Conservation (phyloP, 2,888 invertebrate genomes). For the Polymixis lichenea region DNA sequence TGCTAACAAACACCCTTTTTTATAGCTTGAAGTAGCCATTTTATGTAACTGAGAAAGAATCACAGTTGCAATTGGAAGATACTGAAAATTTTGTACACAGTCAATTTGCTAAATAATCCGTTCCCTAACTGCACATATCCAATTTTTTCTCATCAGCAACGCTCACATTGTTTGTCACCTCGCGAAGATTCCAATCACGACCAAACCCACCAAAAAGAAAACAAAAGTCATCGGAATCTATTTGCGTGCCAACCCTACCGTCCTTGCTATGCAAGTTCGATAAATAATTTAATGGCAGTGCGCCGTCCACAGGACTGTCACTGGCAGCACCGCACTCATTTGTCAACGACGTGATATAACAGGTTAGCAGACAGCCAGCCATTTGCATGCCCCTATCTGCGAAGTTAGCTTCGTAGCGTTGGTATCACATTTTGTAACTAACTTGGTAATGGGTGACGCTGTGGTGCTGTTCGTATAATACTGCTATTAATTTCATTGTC, state of each 20-base stretch:
- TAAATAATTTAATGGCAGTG: constrained; percentile 74
- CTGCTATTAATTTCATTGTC: constrained; percentile 53
- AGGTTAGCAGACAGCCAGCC: constrained; percentile 68
- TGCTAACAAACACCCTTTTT: no score
- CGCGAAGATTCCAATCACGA: constrained; percentile 27
- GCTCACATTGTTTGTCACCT: background rate
- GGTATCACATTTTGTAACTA: constrained; percentile 67
- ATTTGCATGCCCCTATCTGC: constrained; percentile 67
- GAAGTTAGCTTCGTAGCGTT: constrained; percentile 58
- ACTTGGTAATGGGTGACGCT: constrained; percentile 56
- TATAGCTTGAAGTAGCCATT: no score
- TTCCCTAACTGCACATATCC: background rate
- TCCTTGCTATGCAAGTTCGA: constrained; percentile 63
- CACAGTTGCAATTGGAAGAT: background rate
- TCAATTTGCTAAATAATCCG: background rate
- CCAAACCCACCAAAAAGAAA: constrained; percentile 20
- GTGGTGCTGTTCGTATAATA: constrained; percentile 38
- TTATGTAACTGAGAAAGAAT: background rate
- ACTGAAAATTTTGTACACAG: no score
- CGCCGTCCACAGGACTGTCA: constrained; percentile 73
- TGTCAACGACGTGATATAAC: constrained; percentile 77
- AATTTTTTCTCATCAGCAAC: background rate
- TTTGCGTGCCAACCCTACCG: constrained; percentile 34
- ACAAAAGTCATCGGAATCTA: constrained; percentile 27
- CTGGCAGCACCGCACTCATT: constrained; percentile 76